A percentile compares a stretch with the other conserved stretches of the same genome.
phyloP scores from a whole-genome alignment of 2,113 vertebrate genomes.

The Hyla sarda region DNA sequence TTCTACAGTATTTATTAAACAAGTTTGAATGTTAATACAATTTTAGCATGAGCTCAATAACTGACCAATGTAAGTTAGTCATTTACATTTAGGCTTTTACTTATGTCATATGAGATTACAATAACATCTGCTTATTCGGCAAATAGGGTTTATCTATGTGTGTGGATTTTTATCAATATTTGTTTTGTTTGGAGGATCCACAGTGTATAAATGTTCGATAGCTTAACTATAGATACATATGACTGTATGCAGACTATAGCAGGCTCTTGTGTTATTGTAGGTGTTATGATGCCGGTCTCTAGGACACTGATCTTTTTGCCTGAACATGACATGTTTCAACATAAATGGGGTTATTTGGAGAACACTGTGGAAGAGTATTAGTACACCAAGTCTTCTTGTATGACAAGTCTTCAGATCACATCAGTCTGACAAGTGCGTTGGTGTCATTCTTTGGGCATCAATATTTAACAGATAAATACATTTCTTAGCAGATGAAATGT shows the following conservation, averaged over 20 bases:
- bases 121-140: too few species aligned
- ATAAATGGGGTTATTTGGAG: background rate
- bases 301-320: background rate
- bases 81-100: too few species aligned
- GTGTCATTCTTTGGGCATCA: conserved; percentile 9
- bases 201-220: background rate
- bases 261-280: background rate
- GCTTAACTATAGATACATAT: background rate
- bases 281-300: background rate
- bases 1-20: too few species aligned
- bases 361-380: conserved; percentile 13
- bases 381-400: conserved; percentile 10
- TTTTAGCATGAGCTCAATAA: too few species aligned
- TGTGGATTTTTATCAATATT: too few species aligned
- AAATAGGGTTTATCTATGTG: too few species aligned
- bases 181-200: background rate
- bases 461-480: conserved; percentile 6
- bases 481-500: background rate
- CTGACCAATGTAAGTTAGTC: too few species aligned
- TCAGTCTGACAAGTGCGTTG: conserved; percentile 13
- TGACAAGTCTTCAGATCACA: background rate
- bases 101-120: too few species aligned
- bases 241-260: background rate
- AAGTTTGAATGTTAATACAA: too few species aligned
- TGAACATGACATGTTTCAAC: conserved; percentile 27